Evolutionary conservation across 2,113 vertebrate genomes (phyloP).

Genomic region (Sitta europaea): DNA sequence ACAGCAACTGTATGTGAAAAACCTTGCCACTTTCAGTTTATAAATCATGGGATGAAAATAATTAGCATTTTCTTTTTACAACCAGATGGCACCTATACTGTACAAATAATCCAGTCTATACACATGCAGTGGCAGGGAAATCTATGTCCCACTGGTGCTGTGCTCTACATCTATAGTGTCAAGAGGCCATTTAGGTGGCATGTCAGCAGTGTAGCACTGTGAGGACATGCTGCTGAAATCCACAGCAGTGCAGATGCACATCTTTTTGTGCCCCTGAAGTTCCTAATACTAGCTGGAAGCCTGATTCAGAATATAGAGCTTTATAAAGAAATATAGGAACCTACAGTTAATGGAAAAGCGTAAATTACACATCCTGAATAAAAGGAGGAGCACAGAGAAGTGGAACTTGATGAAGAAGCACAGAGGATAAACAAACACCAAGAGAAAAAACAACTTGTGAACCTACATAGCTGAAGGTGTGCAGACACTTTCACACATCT

Average conservation of each 20-base stretch:
- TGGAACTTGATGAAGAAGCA: not conserved
- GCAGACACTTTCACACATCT: not conserved
- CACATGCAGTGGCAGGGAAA: not conserved
- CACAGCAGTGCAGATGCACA: not conserved
- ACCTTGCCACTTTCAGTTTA: not conserved
- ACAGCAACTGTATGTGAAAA: not conserved
- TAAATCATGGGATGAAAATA: not conserved
- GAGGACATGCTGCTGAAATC: not conserved
- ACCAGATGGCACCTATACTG: not conserved
- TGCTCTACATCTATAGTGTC: not conserved
- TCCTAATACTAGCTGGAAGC: not conserved
- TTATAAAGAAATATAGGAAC: not conserved
- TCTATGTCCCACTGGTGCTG: not conserved
- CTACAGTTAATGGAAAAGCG: not conserved
- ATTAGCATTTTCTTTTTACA: not conserved
- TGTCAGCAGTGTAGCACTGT: rapidly evolving
- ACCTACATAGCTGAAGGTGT: not conserved
- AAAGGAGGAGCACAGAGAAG: not conserved
- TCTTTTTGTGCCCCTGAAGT: not conserved
- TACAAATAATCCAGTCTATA: not conserved
- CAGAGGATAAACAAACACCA: not conserved
- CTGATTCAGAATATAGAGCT: not conserved
- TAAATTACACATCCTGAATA: not conserved
- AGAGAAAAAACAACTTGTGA: not conserved
- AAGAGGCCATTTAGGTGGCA: not conserved